These are phyloP conservation scores for Lasius platythorax DNA, from an alignment of 2,888 invertebrate species.

Conservation along the genomic window DNA sequence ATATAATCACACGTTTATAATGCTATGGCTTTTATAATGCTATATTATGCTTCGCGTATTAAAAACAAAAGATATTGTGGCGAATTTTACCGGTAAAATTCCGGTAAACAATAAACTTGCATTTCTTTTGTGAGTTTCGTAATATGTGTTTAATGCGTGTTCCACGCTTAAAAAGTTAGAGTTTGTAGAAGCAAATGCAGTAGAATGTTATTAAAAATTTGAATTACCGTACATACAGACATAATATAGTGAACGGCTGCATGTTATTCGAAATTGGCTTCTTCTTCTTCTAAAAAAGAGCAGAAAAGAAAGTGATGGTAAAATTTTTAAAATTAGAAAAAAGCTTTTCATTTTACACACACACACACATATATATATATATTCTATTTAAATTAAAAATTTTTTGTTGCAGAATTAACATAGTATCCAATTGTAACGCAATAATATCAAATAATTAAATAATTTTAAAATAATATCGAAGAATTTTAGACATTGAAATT, in stretches of 20 bases:
- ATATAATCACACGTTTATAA: slow-evolving; percentile 3
- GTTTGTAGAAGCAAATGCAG: background rate
- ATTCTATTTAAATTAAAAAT: slow-evolving; percentile 45
- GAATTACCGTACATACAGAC: background rate
- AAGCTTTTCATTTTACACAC: too few relatives aligned
- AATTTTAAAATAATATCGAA: background rate
- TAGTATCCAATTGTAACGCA: background rate
- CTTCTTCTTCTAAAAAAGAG: background rate
- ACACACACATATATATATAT: background rate
- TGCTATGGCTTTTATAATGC: background rate
- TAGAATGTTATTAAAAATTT: slow-evolving; percentile 47
- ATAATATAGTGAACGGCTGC: slow-evolving; percentile 15
- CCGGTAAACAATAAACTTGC: slow-evolving; percentile 17
- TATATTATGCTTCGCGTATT: background rate
- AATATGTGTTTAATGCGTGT: slow-evolving; percentile 15
- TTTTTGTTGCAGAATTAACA: background rate
- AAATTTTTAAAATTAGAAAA: too few relatives aligned
- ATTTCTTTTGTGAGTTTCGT: background rate
- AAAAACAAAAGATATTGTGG: background rate
- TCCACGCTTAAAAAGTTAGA: slow-evolving; percentile 19
- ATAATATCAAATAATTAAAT: slow-evolving; percentile 6
- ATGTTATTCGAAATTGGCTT: slow-evolving; percentile 42
- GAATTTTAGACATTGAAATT: slow-evolving; percentile 30
- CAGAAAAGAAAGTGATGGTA: background rate
- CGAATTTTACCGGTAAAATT: slow-evolving; percentile 1